Conservation (phyloP, 2,113 vertebrate genomes). For the Epinephelus moara region DNA sequence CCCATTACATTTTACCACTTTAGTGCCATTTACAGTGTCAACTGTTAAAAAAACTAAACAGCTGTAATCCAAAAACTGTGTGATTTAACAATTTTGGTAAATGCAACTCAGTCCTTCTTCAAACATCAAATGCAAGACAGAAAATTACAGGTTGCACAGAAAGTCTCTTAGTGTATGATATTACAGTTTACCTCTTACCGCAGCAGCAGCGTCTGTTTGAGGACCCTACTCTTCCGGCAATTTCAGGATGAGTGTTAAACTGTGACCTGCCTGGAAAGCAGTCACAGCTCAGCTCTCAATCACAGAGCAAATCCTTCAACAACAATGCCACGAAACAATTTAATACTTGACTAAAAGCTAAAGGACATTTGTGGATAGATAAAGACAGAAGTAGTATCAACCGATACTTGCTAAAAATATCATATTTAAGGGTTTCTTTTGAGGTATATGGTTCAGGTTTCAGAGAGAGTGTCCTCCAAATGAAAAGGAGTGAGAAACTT, state of each 20-base stretch:
- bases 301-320: slow-evolving; percentile 29
- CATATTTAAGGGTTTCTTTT: not conserved
- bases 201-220: slow-evolving; percentile 38
- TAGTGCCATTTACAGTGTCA: not conserved
- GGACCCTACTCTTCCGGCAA: slow-evolving; percentile 31
- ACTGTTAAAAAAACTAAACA: not conserved
- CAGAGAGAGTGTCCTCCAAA: not conserved
- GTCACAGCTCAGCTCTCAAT: slow-evolving; percentile 52
- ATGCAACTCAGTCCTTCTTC: not conserved
- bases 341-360: slow-evolving; percentile 53
- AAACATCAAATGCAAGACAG: slow-evolving; percentile 2
- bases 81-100: slow-evolving; percentile 1
- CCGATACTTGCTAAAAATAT: slow-evolving; percentile 8
- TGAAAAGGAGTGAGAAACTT: slow-evolving; percentile 2
- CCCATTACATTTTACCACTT: not conserved
- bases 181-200: slow-evolving; percentile 23
- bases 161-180: not conserved
- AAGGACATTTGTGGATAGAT: slow-evolving; percentile 29
- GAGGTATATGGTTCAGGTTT: not conserved
- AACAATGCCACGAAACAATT: slow-evolving; percentile 37
- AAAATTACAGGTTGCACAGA: slow-evolving; percentile 3
- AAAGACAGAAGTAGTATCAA: slow-evolving; percentile 26
- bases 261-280: slow-evolving; percentile 60
- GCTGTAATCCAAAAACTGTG: not conserved
- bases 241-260: slow-evolving; percentile 55